Conservation (phyloP, 2,888 invertebrate species). For the Hydrotaea cyrtoneurina region DNA sequence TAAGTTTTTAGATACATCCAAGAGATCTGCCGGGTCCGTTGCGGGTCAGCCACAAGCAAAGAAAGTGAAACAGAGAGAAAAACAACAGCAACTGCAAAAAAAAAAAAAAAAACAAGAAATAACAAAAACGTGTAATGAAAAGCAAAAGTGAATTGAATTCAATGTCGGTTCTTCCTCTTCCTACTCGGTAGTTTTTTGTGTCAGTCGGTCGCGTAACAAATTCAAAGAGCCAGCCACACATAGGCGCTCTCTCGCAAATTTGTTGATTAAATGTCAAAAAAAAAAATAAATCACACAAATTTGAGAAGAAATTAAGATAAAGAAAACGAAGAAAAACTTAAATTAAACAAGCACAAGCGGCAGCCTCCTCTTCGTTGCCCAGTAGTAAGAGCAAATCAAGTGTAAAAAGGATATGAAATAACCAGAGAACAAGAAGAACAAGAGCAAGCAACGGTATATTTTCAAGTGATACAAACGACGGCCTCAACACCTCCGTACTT, state of each 20-base stretch:
- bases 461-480: neutral
- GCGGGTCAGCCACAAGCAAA: no score
- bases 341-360: neutral
- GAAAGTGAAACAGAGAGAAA: neutral
- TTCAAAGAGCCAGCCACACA: neutral
- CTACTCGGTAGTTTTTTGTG: constrained; percentile 5
- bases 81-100: no score
- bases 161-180: no score
- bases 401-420: constrained; percentile 14
- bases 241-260: neutral
- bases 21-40: no score
- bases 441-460: constrained; percentile 32
- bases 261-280: constrained; percentile 13
- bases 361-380: neutral
- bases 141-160: constrained; percentile 4
- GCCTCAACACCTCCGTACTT: neutral
- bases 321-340: neutral
- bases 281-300: constrained; percentile 14
- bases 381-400: neutral
- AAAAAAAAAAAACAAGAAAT: no score
- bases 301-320: no score
- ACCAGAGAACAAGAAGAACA: constrained; percentile 3
- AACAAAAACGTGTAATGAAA: constrained; percentile 1
- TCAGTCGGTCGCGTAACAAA: constrained; percentile 21
- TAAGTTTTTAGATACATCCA: neutral